Percentiles rank a stretch among this genome's conserved stretches.
These are phyloP conservation scores for Piaya cayana DNA, from an alignment of 2,113 vertebrate species.

Conservation along the genomic window DNA sequence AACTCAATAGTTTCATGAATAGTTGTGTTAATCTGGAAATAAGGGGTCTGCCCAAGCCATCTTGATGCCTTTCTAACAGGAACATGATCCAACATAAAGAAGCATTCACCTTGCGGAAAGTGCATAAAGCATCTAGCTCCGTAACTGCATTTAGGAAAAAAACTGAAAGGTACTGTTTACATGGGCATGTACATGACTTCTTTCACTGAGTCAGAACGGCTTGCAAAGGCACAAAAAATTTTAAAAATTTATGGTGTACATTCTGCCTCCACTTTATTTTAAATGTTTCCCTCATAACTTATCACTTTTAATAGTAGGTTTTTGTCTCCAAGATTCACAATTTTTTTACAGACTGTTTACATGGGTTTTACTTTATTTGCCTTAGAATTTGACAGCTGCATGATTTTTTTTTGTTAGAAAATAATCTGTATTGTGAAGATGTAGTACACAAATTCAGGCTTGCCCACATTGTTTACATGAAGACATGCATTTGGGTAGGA, in stretches of 20 bases:
- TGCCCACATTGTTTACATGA: neutral
- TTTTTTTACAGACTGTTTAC: neutral
- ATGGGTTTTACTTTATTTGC: neutral
- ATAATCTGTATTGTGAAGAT: neutral
- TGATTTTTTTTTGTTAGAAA: neutral
- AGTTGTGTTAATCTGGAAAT: neutral
- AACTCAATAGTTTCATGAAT: neutral
- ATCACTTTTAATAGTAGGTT: neutral
- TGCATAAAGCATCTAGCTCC: neutral
- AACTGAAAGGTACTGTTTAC: neutral
- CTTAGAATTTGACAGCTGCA: neutral
- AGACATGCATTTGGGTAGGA: neutral
- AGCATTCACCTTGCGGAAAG: neutral
- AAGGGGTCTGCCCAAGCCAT: neutral
- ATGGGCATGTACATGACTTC: neutral
- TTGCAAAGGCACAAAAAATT: neutral
- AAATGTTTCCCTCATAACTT: neutral
- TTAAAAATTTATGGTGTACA: neutral
- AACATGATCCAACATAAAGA: neutral
- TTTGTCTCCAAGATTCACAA: slow-evolving; percentile 3
- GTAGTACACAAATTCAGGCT: neutral
- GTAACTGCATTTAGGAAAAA: neutral
- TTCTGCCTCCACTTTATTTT: neutral
- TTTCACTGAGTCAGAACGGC: neutral
- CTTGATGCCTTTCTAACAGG: neutral